Conservation (phyloP, 2,113 vertebrate genomes). For the Tamias sibiricus region DNA sequence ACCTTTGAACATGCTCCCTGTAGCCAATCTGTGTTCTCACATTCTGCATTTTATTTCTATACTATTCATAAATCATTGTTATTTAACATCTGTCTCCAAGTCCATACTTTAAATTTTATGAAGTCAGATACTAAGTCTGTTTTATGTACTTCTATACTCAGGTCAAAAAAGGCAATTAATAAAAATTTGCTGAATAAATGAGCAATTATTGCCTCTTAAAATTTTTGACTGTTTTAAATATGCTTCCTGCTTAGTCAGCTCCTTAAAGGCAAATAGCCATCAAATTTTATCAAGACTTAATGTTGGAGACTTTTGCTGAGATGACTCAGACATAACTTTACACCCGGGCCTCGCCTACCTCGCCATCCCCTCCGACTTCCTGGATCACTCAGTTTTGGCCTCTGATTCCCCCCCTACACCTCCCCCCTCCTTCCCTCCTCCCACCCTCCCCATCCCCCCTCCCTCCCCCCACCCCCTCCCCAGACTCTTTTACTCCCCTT, state of each 20-base stretch:
- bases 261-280: neutral
- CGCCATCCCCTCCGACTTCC: no score
- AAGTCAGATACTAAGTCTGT: neutral
- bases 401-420: no score
- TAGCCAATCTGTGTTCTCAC: neutral
- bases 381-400: no score
- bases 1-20: neutral
- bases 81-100: neutral
- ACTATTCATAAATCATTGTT: neutral
- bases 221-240: neutral
- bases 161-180: neutral
- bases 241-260: neutral
- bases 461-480: no score
- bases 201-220: neutral
- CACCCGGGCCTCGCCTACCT: no score
- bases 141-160: neutral
- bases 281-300: neutral
- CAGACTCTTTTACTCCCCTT: no score
- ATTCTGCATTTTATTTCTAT: neutral
- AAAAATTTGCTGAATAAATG: conserved; percentile 6
- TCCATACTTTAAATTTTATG: neutral
- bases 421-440: no score
- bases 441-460: no score
- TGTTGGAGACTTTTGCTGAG: neutral
- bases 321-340: neutral